Percentiles rank a stretch among this genome's conserved stretches.
phyloP scores from a whole-genome alignment of 2,888 invertebrate genomes.

The Acrobeloides nanus region DNA sequence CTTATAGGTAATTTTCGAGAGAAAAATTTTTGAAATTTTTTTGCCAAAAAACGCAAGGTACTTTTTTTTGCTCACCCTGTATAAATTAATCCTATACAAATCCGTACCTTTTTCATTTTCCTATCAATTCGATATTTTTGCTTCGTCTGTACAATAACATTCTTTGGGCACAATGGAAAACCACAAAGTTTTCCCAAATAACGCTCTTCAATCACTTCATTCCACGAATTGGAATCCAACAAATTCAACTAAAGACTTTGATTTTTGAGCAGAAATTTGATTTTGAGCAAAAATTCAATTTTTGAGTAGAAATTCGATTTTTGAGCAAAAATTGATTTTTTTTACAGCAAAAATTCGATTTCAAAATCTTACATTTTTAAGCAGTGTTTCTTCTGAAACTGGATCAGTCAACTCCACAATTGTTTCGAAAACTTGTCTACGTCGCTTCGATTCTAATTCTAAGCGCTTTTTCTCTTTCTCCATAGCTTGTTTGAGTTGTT shows the following conservation, averaged over 20 bases:
- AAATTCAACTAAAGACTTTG: conserved; percentile 14
- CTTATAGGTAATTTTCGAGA: too few relatives aligned
- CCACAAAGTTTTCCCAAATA: conserved; percentile 22
- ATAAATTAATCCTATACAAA: neutral
- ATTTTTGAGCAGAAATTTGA: too few relatives aligned
- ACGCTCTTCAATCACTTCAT: conserved; percentile 26
- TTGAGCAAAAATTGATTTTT: neutral
- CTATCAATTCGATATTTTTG: conserved; percentile 34
- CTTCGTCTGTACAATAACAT: conserved; percentile 11
- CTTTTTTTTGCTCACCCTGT: too few relatives aligned
- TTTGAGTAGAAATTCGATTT: too few relatives aligned
- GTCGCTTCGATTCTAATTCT: conserved; percentile 12
- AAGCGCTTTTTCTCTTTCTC: conserved; percentile 14
- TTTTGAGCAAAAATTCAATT: neutral
- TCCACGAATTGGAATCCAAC: conserved; percentile 19
- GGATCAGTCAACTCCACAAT: conserved; percentile 18
- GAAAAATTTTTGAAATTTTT: too few relatives aligned
- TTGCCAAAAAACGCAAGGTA: conserved; percentile 1
- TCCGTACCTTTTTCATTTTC: conserved; percentile 27
- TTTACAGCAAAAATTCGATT: neutral
- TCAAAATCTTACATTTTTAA: conserved; percentile 12
- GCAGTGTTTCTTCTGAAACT: conserved; percentile 16
- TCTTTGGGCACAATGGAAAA: conserved; percentile 17
- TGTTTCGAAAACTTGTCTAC: conserved; percentile 20
- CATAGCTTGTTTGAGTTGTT: too few relatives aligned